Percentiles rank a stretch among this genome's conserved stretches.
Evolutionary conservation across 2,888 invertebrate genomes (phyloP).

Genomic region (Tenthredo distinguenda): DNA sequence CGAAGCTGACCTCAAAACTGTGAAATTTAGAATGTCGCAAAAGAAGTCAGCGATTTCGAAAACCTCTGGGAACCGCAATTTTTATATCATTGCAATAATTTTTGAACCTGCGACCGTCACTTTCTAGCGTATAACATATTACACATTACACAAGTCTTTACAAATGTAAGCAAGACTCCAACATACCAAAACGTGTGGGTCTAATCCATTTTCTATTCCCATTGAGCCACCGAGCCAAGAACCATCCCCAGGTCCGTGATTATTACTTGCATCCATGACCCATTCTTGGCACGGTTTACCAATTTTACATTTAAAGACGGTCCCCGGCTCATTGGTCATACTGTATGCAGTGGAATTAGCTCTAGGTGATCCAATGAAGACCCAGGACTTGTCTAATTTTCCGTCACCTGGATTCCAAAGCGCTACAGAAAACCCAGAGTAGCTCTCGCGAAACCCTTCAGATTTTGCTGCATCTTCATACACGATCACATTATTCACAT

Average conservation of each 20-base stretch:
- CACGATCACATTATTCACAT: conserved; percentile 65
- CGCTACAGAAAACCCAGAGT: conserved; percentile 71
- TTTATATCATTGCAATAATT: background rate
- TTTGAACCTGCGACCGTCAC: background rate
- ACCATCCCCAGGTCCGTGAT: background rate
- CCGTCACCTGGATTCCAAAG: conserved; percentile 60
- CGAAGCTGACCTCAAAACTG: background rate
- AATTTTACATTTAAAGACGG: conserved; percentile 69
- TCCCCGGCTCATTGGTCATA: conserved; percentile 66
- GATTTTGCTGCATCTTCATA: conserved; percentile 65
- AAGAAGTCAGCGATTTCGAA: background rate
- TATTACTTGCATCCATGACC: conserved; percentile 49
- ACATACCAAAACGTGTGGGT: conserved; percentile 71
- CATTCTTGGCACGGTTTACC: conserved; percentile 64
- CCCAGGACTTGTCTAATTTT: conserved; percentile 56
- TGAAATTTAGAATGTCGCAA: background rate
- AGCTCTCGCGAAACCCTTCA: conserved; percentile 60
- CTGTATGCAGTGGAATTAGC: conserved; percentile 60
- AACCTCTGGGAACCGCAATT: background rate
- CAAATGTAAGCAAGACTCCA: background rate
- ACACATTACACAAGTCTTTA: background rate
- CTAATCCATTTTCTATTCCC: conserved; percentile 70
- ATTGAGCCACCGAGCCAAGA: conserved; percentile 77
- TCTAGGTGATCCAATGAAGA: conserved; percentile 73
- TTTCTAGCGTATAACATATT: background rate